Evolutionary conservation across 2,113 vertebrate genomes (phyloP), one percentile per base, ranked within the genome.

Genomic region (Malurus cyaneus): DNA sequence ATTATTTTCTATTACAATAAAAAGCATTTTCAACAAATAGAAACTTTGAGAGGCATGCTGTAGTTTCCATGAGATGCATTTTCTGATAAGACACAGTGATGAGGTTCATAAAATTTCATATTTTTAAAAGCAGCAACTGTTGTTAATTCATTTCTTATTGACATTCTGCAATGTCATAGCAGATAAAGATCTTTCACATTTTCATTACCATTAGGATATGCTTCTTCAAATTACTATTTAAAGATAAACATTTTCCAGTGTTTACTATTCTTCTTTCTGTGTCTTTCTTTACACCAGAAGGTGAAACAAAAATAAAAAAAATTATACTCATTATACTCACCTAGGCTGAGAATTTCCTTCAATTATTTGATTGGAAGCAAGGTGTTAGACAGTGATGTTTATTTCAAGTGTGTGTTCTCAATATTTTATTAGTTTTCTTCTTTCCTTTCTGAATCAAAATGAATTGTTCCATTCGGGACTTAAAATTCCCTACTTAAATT

Each of bases 261-360:
- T 74, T 84, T 89, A 62, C 44, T 84, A 16, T 20, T 20, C 26
- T 91, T 86, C 17, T 65, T 74, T 50, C 19, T 80, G 3, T 73
- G 65, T 81, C 44, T 67, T 85, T 89, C 32, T 56, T 71, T 16
- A 62, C 8, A 50, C 9, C 54, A 62, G 20, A 89, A 79, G 29
- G 89, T 80, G 81, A 95, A 92, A 89, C 20, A 84, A 89, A 85
- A 90, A 70, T 47, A 78, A 91, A 70, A 16, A 84, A 86, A 85
- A 90, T 65, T 17, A 44, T 59, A 3, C 5, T 39, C 85, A 20
- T 65, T 67, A 23, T 52, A 49, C 28, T 82, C 26, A 88, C 52
- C 25, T 36, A 52, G 18, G 18, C 34, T 52, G 29, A 39, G 20
- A 47, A 4, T 82, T 77, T 41, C 24, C 11, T 81, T 89, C 73